Percentiles rank a stretch among this genome's conserved stretches.
Conservation (phyloP, 1,140 invertebrate species). For the Notospermus geniculatus region DNA sequence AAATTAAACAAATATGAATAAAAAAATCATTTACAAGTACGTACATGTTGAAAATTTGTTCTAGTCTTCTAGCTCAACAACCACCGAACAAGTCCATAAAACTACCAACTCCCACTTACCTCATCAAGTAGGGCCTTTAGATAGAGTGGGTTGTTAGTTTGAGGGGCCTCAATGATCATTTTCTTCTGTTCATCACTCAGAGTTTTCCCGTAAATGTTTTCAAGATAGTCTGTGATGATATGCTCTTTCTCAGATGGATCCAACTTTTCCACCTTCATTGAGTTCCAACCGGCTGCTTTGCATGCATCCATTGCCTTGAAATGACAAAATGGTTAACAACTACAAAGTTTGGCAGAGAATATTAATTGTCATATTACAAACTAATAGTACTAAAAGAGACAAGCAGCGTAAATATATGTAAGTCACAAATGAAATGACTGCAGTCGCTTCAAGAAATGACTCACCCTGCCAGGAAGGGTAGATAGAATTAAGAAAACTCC, state of each 20-base stretch:
- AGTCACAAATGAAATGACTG: too few relatives aligned
- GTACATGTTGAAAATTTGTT: too few relatives aligned
- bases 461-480: conserved; percentile 37
- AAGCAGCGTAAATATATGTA: too few relatives aligned
- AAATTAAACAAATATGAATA: neutral
- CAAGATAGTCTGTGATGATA: conserved; percentile 33
- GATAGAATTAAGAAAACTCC: conserved; percentile 34
- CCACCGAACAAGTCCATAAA: too few relatives aligned
- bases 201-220: conserved; percentile 36
- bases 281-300: conserved; percentile 24
- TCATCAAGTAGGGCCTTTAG: conserved; percentile 36
- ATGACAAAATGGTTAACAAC: too few relatives aligned
- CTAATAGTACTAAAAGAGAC: too few relatives aligned
- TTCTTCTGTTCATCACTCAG: conserved; percentile 32
- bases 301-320: conserved; percentile 31
- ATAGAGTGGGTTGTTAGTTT: conserved; percentile 37
- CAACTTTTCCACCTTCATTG: conserved; percentile 30
- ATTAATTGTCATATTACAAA: too few relatives aligned
- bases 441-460: too few relatives aligned
- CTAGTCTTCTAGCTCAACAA: too few relatives aligned
- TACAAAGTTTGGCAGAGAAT: too few relatives aligned
- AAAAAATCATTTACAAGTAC: neutral
- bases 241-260: conserved; percentile 29
- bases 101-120: conserved; percentile 17
- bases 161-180: conserved; percentile 29